Conservation (phyloP, 2,797 vertebrate genomes). For the Artibeus jamaicensis region DNA sequence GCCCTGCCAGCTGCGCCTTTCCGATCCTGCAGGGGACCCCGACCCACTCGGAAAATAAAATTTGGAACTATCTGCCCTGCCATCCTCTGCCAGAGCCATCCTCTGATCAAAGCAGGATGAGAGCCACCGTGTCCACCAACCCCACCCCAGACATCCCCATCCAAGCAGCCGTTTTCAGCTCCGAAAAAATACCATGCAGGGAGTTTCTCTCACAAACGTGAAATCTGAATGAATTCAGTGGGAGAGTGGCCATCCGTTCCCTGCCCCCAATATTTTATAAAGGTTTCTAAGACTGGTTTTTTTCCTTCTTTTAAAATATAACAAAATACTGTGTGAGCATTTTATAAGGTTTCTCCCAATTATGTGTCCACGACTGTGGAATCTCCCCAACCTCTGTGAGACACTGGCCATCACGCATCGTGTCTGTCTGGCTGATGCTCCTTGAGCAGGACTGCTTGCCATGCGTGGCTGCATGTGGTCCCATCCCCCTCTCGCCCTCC, state of each 20-base stretch:
- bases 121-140: not conserved
- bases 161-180: not conserved
- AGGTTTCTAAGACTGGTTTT: not conserved
- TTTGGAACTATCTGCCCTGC: not conserved
- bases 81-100: not conserved
- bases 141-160: not conserved
- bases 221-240: not conserved
- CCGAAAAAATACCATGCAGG: not conserved
- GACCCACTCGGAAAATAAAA: not conserved
- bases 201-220: not conserved
- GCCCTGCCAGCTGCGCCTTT: not conserved
- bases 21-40: not conserved
- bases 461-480: rapidly evolving
- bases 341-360: not conserved
- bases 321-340: not conserved
- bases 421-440: not conserved
- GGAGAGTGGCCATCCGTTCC: not conserved
- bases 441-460: not conserved
- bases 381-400: not conserved
- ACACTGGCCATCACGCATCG: rapidly evolving
- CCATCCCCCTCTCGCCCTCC: too few relatives aligned
- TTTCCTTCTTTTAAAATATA: not conserved
- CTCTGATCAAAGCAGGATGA: not conserved
- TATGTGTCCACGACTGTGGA: not conserved
- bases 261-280: not conserved